Conservation (phyloP, 2,888 invertebrate genomes). For the Heliconius hortense region DNA sequence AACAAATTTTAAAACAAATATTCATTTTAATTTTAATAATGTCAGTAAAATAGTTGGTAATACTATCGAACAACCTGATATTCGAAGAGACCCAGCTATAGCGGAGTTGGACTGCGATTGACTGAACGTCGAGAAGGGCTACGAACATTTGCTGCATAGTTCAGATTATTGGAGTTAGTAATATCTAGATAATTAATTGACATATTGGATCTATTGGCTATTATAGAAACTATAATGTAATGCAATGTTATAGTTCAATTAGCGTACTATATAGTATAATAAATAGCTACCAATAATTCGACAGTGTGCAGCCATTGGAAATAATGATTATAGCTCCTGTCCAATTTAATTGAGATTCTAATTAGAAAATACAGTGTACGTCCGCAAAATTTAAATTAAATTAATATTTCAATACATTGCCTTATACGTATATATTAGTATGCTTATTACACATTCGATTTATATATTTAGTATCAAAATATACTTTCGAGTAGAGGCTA, state of each 20-base stretch:
- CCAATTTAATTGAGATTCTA: constrained; percentile 7
- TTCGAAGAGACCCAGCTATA: constrained; percentile 43
- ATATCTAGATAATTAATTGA: constrained; percentile 32
- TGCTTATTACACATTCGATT: background rate
- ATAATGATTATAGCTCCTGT: constrained; percentile 20
- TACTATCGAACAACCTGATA: constrained; percentile 49
- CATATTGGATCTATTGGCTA: constrained; percentile 20
- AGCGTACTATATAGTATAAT: constrained; percentile 8
- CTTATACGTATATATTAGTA: no score
- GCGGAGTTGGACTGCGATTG: constrained; percentile 43
- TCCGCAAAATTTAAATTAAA: background rate
- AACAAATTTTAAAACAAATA: no score
- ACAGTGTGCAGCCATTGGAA: constrained; percentile 21
- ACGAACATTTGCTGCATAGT: constrained; percentile 38
- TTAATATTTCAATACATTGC: background rate
- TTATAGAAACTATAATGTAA: constrained; percentile 4
- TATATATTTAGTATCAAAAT: background rate
- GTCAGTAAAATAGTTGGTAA: background rate
- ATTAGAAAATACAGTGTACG: background rate
- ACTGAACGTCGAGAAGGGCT: constrained; percentile 33
- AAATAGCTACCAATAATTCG: constrained; percentile 20
- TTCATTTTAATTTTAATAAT: no score
- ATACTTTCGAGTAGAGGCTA: background rate
- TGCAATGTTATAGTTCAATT: constrained; percentile 16
- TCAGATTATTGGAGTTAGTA: constrained; percentile 32